Evolutionary conservation across 2,888 invertebrate species (phyloP), one percentile per base, ranked within the genome.

Genomic region (Hypolimnas misippus): DNA sequence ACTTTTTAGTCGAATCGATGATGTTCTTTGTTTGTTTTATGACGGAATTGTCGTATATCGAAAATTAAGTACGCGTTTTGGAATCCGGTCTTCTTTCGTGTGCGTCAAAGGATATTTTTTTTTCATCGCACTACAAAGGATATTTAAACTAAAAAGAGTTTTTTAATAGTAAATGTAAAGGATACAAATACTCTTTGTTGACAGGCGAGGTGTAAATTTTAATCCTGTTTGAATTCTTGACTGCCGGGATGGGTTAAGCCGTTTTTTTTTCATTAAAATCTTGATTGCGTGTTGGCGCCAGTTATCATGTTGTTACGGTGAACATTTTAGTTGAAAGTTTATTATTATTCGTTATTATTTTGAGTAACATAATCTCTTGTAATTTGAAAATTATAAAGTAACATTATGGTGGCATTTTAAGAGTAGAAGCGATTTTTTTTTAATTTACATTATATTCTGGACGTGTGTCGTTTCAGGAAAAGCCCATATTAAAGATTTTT

Each of bases 141-240:
- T 53, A 49, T 53, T 46, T n/a, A n/a, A 33, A 58, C 50, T 51
- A n/a, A 50, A 51, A 19, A 49, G 56, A 49, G 69, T 73, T 75
- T 74, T n/a, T 70, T 70, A 66, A 60, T 62, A 61, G 65, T 65
- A 70, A 73, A 74, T 71, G 71, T 46, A 46, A 19, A 21, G 21
- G 44, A 21, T 46, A 46, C 71, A 72, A 71, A 68, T 56, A 53
- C 44, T 65, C 42, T 68, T 74, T 69, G 68, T 65, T 62, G 67
- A 60, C 71, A 70, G 62, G 70, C 77, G 78, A 77, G 71, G 82
- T 80, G 84, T 82, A 80, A 82, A 79, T 69, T 81, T 76, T 81
- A 83, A 87, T 85, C 85, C 83, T 77, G 76, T 83, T 82, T 65
- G 57, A 51, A 57, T 66, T 66, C 68, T 73, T 69, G 64, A 68